A percentile compares a stretch with the other conserved stretches of the same genome.
Conservation (phyloP, 2,113 vertebrate species). For the Axis porcinus region DNA sequence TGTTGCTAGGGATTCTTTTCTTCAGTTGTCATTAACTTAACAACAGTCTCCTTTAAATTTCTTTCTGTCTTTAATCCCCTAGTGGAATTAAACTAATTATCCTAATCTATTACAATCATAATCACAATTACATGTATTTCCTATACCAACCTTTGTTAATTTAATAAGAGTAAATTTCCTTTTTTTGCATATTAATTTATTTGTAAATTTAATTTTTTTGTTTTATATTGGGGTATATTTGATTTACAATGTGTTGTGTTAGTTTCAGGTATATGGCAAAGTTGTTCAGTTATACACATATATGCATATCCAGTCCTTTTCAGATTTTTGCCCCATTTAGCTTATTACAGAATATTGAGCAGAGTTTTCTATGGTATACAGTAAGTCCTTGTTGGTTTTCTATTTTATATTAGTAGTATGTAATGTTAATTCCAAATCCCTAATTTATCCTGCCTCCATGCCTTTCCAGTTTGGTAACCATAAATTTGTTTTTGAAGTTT, state of each 20-base stretch:
- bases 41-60: background rate
- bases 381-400: background rate
- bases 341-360: background rate
- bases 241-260: background rate
- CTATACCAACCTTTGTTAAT: background rate
- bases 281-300: background rate
- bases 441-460: background rate
- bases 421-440: background rate
- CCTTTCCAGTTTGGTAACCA: background rate
- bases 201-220: background rate
- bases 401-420: background rate
- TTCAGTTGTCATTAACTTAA: background rate
- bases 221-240: background rate
- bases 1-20: background rate
- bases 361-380: background rate
- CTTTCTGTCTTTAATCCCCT: background rate
- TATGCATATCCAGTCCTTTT: background rate
- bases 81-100: background rate
- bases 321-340: background rate
- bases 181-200: background rate
- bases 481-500: background rate
- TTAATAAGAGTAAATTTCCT: background rate
- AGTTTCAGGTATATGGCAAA: background rate
- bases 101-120: background rate
- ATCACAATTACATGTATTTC: background rate